Base-by-base conservation (phyloP, 1,140 invertebrate species). In the Orchesella cincta region DNA sequence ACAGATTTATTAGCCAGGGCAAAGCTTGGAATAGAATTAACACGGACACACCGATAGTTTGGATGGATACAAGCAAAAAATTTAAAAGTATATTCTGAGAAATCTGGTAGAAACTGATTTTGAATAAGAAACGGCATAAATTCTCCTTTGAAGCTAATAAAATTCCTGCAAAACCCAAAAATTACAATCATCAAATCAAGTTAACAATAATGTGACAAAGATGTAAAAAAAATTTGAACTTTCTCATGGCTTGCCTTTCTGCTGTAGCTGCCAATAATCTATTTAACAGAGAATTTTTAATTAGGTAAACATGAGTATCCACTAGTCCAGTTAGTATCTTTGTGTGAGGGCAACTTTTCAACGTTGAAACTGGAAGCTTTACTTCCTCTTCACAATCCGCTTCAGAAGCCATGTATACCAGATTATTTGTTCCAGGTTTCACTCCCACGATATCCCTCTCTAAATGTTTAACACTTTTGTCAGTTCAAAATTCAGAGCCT, bases 251-350 rank as follows among this genome's bases (percentile, higher is more conserved):
- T 75, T 73, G 26, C 76, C 23, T 71, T 74, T 31, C 73, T 46
- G 62, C 31, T 73, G 54, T 26, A 33, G 35, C 74, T 23, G 85
- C 83, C 14, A 83, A 73, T 5, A 88, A 81, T 75, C 86, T 86
- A 77, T 88, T 84, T 16, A 89, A 73, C 1, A 88, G 83, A 83
- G 84, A 86, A 77, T 86, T 86, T 75, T 87, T 88, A 31, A 89
- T 84, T 5, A 89, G 70, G 79, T 89, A 90, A 18, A 89, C 80
- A 84, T 89, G 88, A 75, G 86, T 85, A 83, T 89, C 88, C 71
- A 85, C 84, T 28, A 88, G 82, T 51, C 84, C 81, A n/a, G 85
- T 86, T 28, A 84, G 80, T 18, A 89, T 81, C 74, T 84, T 84
- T 51, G 88, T 83, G 64, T 83, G 79, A 26, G 87, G 86, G 84